These are phyloP conservation scores for Pangasius djambal DNA, from an alignment of 2,797 vertebrate genomes.

Conservation along the genomic window DNA sequence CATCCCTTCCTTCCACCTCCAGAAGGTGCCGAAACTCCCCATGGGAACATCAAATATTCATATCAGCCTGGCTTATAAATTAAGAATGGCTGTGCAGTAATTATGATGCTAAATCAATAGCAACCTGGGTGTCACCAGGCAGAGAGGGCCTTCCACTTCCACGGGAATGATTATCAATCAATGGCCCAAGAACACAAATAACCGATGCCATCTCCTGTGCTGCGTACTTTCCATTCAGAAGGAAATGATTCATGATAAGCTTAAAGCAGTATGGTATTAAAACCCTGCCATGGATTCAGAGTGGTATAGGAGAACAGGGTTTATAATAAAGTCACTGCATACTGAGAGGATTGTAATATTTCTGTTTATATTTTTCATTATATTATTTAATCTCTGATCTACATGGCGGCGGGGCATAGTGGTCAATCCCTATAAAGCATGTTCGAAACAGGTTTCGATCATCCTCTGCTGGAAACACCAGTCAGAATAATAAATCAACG, in stretches of 20 bases:
- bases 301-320: background rate
- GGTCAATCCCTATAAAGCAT: background rate
- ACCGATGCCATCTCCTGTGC: conserved; percentile 14
- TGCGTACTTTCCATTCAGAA: conserved; percentile 26
- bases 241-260: conserved; percentile 1
- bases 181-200: conserved; percentile 26
- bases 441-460: background rate
- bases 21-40: conserved; percentile 45
- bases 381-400: background rate
- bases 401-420: too few relatives aligned
- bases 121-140: conserved; percentile 51
- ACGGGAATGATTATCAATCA: conserved; percentile 35
- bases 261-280: background rate
- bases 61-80: conserved; percentile 52
- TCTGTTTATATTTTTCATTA: background rate
- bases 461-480: conserved; percentile 22
- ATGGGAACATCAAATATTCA: conserved; percentile 59
- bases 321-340: background rate
- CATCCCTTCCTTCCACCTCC: conserved; percentile 11
- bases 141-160: conserved; percentile 28
- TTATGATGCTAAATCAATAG: conserved; percentile 60
- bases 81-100: conserved; percentile 55
- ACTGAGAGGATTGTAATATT: background rate
- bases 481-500: conserved; percentile 53
- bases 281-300: background rate